These are phyloP conservation scores for Drosophila subsilvestris DNA, from an alignment of 2,888 invertebrate species.

Conservation along the genomic window DNA sequence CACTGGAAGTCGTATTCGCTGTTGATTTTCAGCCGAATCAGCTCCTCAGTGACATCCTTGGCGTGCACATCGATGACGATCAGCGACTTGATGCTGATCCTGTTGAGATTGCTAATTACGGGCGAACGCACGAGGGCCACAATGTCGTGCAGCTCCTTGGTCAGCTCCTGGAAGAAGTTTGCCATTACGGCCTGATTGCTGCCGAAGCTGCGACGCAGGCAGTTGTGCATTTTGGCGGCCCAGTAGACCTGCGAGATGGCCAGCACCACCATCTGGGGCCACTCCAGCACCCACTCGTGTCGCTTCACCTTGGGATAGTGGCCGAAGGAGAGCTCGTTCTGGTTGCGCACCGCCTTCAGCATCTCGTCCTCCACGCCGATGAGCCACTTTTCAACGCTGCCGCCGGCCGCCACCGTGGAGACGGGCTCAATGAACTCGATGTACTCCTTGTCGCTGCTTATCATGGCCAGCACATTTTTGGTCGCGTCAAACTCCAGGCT, in stretches of 20 bases:
- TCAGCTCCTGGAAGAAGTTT: constrained; percentile 84
- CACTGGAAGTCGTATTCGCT: constrained; percentile 88
- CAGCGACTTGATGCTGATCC: constrained; percentile 88
- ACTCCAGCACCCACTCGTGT: constrained; percentile 86
- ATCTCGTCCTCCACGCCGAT: constrained; percentile 87
- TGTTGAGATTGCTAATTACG: constrained; percentile 85
- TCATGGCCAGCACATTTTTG: constrained; percentile 86
- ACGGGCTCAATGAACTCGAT: constrained; percentile 85
- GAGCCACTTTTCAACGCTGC: constrained; percentile 89
- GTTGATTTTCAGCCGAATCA: constrained; percentile 85
- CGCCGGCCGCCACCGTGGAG: constrained; percentile 85
- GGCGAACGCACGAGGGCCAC: constrained; percentile 86
- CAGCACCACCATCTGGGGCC: constrained; percentile 88
- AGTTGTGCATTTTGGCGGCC: constrained; percentile 87
- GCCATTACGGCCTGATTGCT: constrained; percentile 82
- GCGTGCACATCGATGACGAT: constrained; percentile 90
- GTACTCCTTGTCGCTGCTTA: constrained; percentile 87
- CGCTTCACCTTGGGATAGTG: constrained; percentile 83
- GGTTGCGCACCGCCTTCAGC: constrained; percentile 85
- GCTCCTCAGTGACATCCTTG: constrained; percentile 87
- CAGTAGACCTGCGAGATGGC: constrained; percentile 87
- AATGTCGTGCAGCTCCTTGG: constrained; percentile 85
- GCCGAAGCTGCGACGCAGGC: constrained; percentile 84
- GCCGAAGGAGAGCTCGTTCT: constrained; percentile 83
- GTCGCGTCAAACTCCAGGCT: constrained; percentile 85